A percentile compares a stretch with the other conserved stretches of the same genome.
phyloP scores from a whole-genome alignment of 2,888 invertebrate species.

The Serripes groenlandicus region DNA sequence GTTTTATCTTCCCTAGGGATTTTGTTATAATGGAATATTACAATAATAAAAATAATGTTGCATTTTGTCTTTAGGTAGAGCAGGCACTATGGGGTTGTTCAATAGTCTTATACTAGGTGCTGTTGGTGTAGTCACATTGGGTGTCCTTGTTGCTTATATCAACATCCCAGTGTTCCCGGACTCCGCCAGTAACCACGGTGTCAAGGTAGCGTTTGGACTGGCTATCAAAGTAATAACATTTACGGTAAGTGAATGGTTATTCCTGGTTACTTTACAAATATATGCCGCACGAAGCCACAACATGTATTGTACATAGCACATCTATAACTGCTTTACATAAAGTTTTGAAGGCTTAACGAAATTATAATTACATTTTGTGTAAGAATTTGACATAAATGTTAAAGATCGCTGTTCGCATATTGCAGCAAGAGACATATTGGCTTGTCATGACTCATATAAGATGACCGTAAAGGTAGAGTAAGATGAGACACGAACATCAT shows the following conservation, averaged over 20 bases:
- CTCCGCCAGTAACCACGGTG: slow-evolving; percentile 49
- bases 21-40: too few species aligned
- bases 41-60: too few species aligned
- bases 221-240: slow-evolving; percentile 14
- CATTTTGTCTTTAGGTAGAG: background rate
- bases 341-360: too few species aligned
- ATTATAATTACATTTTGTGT: too few species aligned
- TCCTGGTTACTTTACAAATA: background rate
- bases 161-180: slow-evolving; percentile 49
- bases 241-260: slow-evolving; percentile 22
- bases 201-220: slow-evolving; percentile 46
- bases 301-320: too few species aligned
- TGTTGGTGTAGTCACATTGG: slow-evolving; percentile 1
- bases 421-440: background rate
- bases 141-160: slow-evolving; percentile 33
- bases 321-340: too few species aligned
- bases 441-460: background rate
- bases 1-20: too few species aligned
- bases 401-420: too few species aligned
- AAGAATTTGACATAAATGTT: too few species aligned
- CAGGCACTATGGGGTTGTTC: background rate
- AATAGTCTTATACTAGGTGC: background rate
- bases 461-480: background rate
- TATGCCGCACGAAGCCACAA: too few species aligned
- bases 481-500: background rate